These are phyloP conservation scores for Tipula unca DNA, from an alignment of 2,888 invertebrate species.

Conservation along the genomic window DNA sequence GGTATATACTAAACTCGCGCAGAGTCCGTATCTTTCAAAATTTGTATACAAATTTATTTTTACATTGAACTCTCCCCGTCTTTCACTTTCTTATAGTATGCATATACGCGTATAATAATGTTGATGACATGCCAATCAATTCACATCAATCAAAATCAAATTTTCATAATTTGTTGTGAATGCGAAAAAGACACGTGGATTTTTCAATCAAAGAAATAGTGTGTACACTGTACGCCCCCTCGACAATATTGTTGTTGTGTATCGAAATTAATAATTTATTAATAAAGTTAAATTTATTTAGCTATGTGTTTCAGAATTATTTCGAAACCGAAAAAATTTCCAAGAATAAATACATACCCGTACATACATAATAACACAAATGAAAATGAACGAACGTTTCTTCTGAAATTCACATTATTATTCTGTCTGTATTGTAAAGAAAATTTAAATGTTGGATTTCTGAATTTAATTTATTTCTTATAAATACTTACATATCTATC, in stretches of 20 bases:
- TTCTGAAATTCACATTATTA: neutral
- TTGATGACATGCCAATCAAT: neutral
- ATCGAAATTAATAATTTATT: slow-evolving; percentile 9
- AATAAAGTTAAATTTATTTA: neutral
- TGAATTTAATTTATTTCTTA: neutral
- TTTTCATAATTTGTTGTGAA: neutral
- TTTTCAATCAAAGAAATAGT: too few species aligned
- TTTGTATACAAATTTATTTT: neutral
- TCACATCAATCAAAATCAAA: neutral
- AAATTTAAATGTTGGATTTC: neutral
- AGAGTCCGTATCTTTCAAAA: neutral
- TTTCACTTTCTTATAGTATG: too few species aligned
- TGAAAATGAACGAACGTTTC: neutral
- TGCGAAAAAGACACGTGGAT: neutral
- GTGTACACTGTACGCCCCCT: too few species aligned
- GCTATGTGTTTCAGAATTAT: neutral
- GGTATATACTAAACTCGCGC: neutral
- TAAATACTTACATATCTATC: neutral
- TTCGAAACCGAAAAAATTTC: neutral
- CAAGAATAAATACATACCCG: too few species aligned
- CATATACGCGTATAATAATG: neutral
- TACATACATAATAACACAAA: neutral
- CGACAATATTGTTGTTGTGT: too few species aligned
- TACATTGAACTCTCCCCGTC: neutral
- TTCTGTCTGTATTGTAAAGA: neutral